A percentile compares a stretch with the other conserved stretches of the same genome.
phyloP scores from a whole-genome alignment of 2,113 vertebrate species.

The Noturus placidus region DNA sequence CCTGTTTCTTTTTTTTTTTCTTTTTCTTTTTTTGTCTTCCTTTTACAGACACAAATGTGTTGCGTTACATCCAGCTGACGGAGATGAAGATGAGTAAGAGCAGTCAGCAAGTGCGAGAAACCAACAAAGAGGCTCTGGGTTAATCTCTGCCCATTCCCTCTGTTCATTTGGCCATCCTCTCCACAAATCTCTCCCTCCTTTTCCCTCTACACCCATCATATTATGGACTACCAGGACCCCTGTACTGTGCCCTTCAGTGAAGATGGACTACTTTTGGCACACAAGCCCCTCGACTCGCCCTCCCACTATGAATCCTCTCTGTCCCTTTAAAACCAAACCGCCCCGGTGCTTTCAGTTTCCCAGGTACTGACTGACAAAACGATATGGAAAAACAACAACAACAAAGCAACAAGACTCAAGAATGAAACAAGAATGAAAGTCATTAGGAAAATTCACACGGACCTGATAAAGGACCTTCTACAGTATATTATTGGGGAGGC shows the following conservation, averaged over 20 bases:
- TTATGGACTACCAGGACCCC: conserved; percentile 34
- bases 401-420: conserved; percentile 54
- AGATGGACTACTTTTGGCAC: conserved; percentile 39
- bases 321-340: conserved; percentile 53
- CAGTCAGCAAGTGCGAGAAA: conserved; percentile 76
- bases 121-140: conserved; percentile 75
- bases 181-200: conserved; percentile 23
- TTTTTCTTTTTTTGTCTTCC: not conserved
- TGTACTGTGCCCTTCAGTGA: conserved; percentile 31
- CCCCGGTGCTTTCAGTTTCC: conserved; percentile 66
- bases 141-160: conserved; percentile 53
- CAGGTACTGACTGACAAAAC: conserved; percentile 59
- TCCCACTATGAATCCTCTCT: conserved; percentile 36
- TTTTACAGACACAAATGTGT: conserved; percentile 85
- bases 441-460: conserved; percentile 35
- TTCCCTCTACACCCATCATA: conserved; percentile 16
- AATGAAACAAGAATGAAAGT: too few relatives aligned
- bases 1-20: conserved; percentile 2
- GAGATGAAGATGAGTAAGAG: conserved; percentile 89
- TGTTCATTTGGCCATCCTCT: conserved; percentile 27
- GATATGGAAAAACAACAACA: conserved; percentile 37
- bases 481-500: not conserved
- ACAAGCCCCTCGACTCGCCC: conserved; percentile 23
- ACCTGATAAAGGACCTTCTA: conserved; percentile 40
- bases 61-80: conserved; percentile 92